Base-by-base conservation (phyloP, 2,797 vertebrate genomes). In the Peromyscus attwateri region DNA sequence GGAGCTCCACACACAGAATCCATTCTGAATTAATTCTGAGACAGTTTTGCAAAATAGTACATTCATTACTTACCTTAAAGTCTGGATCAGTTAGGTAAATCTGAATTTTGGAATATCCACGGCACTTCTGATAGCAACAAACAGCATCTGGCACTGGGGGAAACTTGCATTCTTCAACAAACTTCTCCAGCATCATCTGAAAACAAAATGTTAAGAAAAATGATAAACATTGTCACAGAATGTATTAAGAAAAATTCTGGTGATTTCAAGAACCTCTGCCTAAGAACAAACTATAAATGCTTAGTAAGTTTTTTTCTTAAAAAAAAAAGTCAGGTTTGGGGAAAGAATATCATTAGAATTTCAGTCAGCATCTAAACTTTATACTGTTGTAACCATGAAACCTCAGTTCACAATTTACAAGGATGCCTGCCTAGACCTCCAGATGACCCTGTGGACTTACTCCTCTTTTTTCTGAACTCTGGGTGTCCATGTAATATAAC, bases 51-150 rank as follows among this genome's bases (percentile, higher is more conserved):
- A 92, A 75, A 64, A 70, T 43, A 66, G 16, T 12, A 62, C 2
- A 21, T 31, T 81, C 40, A 60, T 12, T 43, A 49, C 19, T 97
- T 99, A 99, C 99, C 99, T 99, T 99, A 95, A 99, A 99, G 97
- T 99, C 99, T 9, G 99, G 99, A 89, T 99, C 99, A 16, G 99
- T 99, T 89, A 99, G 98, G 98, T 99, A 99, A 92, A 99, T 99
- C 93, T 99, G 98, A 76, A 98, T 90, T 98, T 99, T 99, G 40
- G 98, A 98, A 93, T 98, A 97, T 17, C 98, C 97, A 31, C 95
- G 97, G 94, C 99, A 99, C n/a, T 99, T 99, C 70, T 98, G 98
- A 13, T 99, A 99, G 2, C 99, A 99, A 97, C 99, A 99, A 68
- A 99, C 6, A 4, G 99, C 99, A 96, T 99, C 99, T 4, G 99